Evolutionary conservation across 2,888 invertebrate genomes (phyloP).

Genomic region (Dasysyrphus albostriatus): DNA sequence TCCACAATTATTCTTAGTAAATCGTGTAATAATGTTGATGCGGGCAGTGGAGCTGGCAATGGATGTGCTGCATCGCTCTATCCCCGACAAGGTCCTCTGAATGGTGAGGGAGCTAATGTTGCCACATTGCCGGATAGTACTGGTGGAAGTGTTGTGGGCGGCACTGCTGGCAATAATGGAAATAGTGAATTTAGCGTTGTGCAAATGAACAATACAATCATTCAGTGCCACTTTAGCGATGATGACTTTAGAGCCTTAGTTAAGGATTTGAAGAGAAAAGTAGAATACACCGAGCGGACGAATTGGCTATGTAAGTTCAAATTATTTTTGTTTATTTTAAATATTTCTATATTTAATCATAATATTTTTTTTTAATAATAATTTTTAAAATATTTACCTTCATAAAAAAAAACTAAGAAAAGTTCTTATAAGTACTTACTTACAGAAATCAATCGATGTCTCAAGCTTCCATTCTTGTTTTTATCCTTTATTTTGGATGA

Average conservation of each 20-base stretch:
- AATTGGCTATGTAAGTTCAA: slow-evolving; percentile 84
- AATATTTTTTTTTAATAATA: no score
- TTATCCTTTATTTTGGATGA: no score
- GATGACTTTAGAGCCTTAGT: slow-evolving; percentile 83
- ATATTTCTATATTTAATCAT: neutral
- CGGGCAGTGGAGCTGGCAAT: slow-evolving; percentile 48
- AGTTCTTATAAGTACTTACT: no score
- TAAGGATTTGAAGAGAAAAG: slow-evolving; percentile 83
- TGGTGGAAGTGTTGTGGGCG: slow-evolving; percentile 31
- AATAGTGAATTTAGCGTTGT: slow-evolving; percentile 83
- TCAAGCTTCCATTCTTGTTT: no score
- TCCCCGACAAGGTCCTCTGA: slow-evolving; percentile 25
- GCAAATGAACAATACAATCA: slow-evolving; percentile 83
- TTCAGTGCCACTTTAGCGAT: slow-evolving; percentile 83
- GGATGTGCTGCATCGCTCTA: slow-evolving; percentile 76
- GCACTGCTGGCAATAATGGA: slow-evolving; percentile 77
- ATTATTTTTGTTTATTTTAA: neutral
- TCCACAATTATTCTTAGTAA: slow-evolving; percentile 83
- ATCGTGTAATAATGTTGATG: slow-evolving; percentile 82
- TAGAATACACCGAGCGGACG: slow-evolving; percentile 84
- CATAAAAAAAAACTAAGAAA: no score
- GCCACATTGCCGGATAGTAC: slow-evolving; percentile 46
- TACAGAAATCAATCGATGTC: no score
- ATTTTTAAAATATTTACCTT: no score
- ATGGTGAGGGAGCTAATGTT: slow-evolving; percentile 69